A percentile compares a stretch with the other conserved stretches of the same genome.
Conservation (phyloP, 2,888 invertebrate genomes). For the Exocentrus adspersus region DNA sequence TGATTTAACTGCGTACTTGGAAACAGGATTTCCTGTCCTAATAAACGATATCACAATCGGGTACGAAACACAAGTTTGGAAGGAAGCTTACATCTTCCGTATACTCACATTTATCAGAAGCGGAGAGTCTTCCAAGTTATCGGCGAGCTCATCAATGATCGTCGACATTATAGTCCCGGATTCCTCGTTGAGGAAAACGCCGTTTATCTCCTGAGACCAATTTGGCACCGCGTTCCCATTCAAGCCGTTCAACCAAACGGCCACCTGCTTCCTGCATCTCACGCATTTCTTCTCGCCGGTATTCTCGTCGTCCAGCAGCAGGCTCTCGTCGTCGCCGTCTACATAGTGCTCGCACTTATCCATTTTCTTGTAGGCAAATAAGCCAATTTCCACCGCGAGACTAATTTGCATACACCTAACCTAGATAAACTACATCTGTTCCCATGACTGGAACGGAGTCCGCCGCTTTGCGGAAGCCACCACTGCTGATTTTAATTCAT, state of each 20-base stretch:
- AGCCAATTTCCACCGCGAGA: background rate
- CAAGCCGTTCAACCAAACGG: slow-evolving; percentile 24
- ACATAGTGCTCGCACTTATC: slow-evolving; percentile 32
- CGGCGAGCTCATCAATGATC: slow-evolving; percentile 47
- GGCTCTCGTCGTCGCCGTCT: slow-evolving; percentile 52
- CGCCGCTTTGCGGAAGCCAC: background rate
- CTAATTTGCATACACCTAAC: slow-evolving; percentile 14
- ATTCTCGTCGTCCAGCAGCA: slow-evolving; percentile 60
- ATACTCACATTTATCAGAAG: slow-evolving; percentile 58
- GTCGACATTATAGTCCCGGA: slow-evolving; percentile 29
- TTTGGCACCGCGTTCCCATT: slow-evolving; percentile 32
- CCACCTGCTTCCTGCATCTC: slow-evolving; percentile 38
- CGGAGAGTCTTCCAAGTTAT: slow-evolving; percentile 59
- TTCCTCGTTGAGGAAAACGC: slow-evolving; percentile 24
- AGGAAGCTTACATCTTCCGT: background rate
- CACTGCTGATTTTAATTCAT: background rate
- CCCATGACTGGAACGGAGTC: background rate
- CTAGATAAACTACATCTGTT: slow-evolving; percentile 8
- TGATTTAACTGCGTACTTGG: no score
- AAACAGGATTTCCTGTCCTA: background rate
- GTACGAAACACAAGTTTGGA: background rate
- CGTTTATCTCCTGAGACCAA: slow-evolving; percentile 8
- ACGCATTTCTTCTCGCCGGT: slow-evolving; percentile 40
- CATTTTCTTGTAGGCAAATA: slow-evolving; percentile 26
- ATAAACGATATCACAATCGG: background rate